A percentile compares a stretch with the other conserved stretches of the same genome.
phyloP scores from a whole-genome alignment of 2,888 invertebrate species.

The Lymantria dispar region DNA sequence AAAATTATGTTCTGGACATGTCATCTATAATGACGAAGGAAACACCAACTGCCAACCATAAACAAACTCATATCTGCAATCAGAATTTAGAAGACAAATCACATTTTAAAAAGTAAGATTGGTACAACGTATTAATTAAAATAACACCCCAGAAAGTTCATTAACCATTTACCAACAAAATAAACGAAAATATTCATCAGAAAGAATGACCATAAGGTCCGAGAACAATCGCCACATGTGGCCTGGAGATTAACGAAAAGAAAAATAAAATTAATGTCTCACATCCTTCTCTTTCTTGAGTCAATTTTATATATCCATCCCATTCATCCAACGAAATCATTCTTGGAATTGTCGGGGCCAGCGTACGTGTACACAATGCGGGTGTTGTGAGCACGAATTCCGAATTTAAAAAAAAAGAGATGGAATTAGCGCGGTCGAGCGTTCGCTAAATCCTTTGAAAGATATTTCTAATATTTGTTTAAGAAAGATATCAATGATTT shows the following conservation, averaged over 20 bases:
- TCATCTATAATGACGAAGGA: slow-evolving; percentile 16
- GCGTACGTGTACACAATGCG: slow-evolving; percentile 75
- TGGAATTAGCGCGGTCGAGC: slow-evolving; percentile 45
- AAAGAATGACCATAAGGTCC: slow-evolving; percentile 79
- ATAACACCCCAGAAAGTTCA: slow-evolving; percentile 68
- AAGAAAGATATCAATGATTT: slow-evolving; percentile 20
- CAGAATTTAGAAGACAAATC: slow-evolving; percentile 31
- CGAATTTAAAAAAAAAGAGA: slow-evolving; percentile 64
- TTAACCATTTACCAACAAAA: slow-evolving; percentile 53
- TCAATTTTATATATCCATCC: slow-evolving; percentile 36
- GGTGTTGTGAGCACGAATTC: slow-evolving; percentile 75
- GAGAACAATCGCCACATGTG: slow-evolving; percentile 81
- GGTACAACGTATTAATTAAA: slow-evolving; percentile 72
- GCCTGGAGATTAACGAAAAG: slow-evolving; percentile 77
- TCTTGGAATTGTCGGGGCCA: slow-evolving; percentile 72
- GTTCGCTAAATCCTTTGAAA: slow-evolving; percentile 61
- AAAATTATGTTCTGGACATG: not conserved
- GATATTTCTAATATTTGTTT: slow-evolving; percentile 48
- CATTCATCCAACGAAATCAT: slow-evolving; percentile 69
- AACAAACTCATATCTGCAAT: slow-evolving; percentile 31
- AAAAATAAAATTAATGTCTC: slow-evolving; percentile 73
- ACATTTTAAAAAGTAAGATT: slow-evolving; percentile 40
- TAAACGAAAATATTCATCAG: slow-evolving; percentile 44
- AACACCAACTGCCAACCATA: slow-evolving; percentile 14
- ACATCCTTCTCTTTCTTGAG: slow-evolving; percentile 37